Percentiles rank a stretch among this genome's conserved stretches.
These are phyloP conservation scores for Phenganax stokvisi DNA, from an alignment of 92 coral and sea anemone species.

Conservation along the genomic window DNA sequence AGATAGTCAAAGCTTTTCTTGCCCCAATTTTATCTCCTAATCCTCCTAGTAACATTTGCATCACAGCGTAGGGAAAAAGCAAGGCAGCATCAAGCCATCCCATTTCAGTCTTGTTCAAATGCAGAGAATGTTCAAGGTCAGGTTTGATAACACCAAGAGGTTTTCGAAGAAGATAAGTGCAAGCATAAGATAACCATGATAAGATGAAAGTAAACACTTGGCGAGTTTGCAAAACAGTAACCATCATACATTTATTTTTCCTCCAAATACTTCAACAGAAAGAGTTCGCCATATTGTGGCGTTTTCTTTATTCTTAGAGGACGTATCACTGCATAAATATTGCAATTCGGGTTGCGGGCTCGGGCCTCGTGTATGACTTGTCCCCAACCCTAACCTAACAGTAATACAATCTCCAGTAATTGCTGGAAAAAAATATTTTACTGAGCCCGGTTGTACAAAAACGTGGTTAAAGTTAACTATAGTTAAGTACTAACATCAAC, in stretches of 20 bases:
- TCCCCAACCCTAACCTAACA: no score
- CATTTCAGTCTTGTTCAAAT: slow-evolving; percentile 64
- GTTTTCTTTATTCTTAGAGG: no score
- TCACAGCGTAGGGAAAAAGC: slow-evolving; percentile 84
- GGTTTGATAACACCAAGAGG: slow-evolving; percentile 96
- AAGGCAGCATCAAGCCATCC: slow-evolving; percentile 86
- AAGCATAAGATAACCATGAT: slow-evolving; percentile 84
- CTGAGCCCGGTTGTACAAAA: no score
- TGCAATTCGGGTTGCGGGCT: no score
- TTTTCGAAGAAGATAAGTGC: slow-evolving; percentile 83
- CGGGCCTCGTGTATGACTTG: no score
- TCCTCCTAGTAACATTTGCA: slow-evolving; percentile 95
- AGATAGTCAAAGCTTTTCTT: slow-evolving; percentile 70
- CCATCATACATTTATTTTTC: slow-evolving; percentile 4
- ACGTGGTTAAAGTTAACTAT: no score
- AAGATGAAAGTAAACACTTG: slow-evolving; percentile 63
- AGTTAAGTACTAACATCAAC: no score
- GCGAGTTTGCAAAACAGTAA: slow-evolving; percentile 50
- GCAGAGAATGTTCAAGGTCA: slow-evolving; percentile 58
- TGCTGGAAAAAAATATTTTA: no score
- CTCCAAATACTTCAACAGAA: not conserved
- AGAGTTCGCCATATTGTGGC: no score
- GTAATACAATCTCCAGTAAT: no score
- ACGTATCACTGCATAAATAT: no score
- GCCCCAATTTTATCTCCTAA: slow-evolving; percentile 95